Evolutionary conservation across 2,888 invertebrate genomes (phyloP).

Genomic region (Apotomis capreana): DNA sequence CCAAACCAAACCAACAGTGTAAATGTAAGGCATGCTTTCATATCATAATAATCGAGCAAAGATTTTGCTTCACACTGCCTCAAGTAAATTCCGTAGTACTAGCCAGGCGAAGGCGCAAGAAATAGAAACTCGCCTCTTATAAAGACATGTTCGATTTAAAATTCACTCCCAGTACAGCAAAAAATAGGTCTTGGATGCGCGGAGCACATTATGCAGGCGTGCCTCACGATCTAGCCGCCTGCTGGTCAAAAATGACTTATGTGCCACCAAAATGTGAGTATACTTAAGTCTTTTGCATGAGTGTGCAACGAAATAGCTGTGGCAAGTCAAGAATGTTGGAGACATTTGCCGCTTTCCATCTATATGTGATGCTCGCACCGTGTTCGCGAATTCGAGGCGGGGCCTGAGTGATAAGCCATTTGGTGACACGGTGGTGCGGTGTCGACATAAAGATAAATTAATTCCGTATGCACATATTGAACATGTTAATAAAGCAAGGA

Average conservation of each 20-base stretch:
- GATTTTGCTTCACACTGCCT: conserved; percentile 9
- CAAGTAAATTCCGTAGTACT: conserved; percentile 53
- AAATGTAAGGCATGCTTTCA: background rate
- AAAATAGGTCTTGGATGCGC: conserved; percentile 76
- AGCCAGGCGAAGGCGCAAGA: conserved; percentile 60
- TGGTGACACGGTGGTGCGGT: conserved; percentile 23
- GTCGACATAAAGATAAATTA: conserved; percentile 6
- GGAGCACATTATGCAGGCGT: conserved; percentile 80
- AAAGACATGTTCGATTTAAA: conserved; percentile 79
- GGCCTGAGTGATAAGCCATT: conserved; percentile 26
- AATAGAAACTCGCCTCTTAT: conserved; percentile 64
- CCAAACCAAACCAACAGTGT: no score
- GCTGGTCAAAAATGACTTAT: conserved; percentile 9
- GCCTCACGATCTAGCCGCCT: conserved; percentile 67
- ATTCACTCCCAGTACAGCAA: conserved; percentile 74
- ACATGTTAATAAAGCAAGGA: conserved; percentile 26
- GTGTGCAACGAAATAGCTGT: conserved; percentile 26
- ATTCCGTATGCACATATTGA: conserved; percentile 35
- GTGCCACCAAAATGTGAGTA: background rate
- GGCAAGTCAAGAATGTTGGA: conserved; percentile 33
- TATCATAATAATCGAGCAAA: background rate
- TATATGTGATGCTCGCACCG: conserved; percentile 25
- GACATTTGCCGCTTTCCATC: conserved; percentile 36
- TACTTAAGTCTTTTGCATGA: background rate
- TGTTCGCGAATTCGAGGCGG: conserved; percentile 4